A percentile compares a stretch with the other conserved stretches of the same genome.
phyloP scores from a whole-genome alignment of 2,113 vertebrate species.

The Megaceryle torquata region DNA sequence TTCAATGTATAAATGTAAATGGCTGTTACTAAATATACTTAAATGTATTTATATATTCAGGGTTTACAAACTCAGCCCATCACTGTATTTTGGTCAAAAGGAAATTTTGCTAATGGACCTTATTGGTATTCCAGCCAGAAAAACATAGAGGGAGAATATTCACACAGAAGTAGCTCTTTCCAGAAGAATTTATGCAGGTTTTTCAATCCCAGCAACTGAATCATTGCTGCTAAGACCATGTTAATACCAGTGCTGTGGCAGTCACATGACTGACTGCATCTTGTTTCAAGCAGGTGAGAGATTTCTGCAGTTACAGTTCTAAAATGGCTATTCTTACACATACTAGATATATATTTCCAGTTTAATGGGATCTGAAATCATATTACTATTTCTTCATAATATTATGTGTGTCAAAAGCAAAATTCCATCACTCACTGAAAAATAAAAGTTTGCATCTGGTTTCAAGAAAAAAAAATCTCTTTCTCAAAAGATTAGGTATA shows the following conservation, averaged over 20 bases:
- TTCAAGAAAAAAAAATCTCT: not conserved
- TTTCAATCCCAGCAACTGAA: not conserved
- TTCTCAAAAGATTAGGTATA: not conserved
- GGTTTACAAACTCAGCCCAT: not conserved
- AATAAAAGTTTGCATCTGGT: not conserved
- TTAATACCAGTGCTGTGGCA: not conserved
- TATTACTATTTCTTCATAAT: not conserved
- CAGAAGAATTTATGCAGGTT: not conserved
- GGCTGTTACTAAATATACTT: not conserved
- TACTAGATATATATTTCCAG: not conserved
- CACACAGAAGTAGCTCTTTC: not conserved
- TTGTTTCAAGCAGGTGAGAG: not conserved
- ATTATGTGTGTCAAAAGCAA: not conserved
- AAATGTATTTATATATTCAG: not conserved
- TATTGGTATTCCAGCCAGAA: not conserved
- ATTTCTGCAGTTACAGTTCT: not conserved
- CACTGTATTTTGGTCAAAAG: not conserved
- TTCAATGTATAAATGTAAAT: not conserved
- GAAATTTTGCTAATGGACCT: not conserved
- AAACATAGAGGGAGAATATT: not conserved
- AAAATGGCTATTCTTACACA: not conserved
- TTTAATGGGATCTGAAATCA: not conserved
- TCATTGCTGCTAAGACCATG: not conserved
- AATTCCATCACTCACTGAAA: not conserved
- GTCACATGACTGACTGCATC: not conserved